Base-by-base conservation (phyloP, 2,888 invertebrate species). In the Lepidochitona cinerea region DNA sequence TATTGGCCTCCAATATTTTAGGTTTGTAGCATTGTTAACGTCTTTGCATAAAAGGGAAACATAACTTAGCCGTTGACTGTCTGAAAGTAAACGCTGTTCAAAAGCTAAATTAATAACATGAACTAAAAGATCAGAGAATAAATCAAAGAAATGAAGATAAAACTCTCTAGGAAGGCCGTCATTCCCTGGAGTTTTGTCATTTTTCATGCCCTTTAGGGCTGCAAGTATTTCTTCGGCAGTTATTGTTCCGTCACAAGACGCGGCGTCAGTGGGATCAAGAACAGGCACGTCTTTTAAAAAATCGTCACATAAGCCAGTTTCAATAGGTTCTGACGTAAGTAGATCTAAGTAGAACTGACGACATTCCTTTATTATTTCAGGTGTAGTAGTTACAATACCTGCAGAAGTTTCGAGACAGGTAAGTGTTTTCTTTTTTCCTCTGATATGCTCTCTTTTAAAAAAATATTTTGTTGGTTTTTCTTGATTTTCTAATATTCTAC, bases 1-100 rank as follows among this genome's bases (percentile, higher is more conserved):
- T 36, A 82, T 82, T 5, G 81, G 83, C 26, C 81, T 59, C 65
- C 77, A 81, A 59, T 75, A 75, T 73, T 80, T 79, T 64, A 82
- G 66, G 70, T 74, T 18, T 9, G 68, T 35, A 18, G 69, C 35
- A 32, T 79, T 68, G 36, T 49, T 33, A 35, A 35, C 36, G 66
- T 81, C 79, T 78, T 81, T 80, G 70, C 77, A 79, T 37, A 83
- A 41, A 49, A 78, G 69, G 36, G 75, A 73, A n/a, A 78, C 76
- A 59, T 66, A 74, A 53, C 66, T 70, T 12, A 41, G 37, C 37
- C 74, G 72, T 36, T 73, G 73, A 29, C 66, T 49, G n/a, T 66
- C 54, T 26, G 76, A 71, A 4, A 79, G 71, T 26, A 41, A 35
- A n/a, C 72, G 68, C 23, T 54, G 26, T 18, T 70, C 23, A 69